phyloP scores from a whole-genome alignment of 2,888 invertebrate genomes.

The Lasius fuliginosus region DNA sequence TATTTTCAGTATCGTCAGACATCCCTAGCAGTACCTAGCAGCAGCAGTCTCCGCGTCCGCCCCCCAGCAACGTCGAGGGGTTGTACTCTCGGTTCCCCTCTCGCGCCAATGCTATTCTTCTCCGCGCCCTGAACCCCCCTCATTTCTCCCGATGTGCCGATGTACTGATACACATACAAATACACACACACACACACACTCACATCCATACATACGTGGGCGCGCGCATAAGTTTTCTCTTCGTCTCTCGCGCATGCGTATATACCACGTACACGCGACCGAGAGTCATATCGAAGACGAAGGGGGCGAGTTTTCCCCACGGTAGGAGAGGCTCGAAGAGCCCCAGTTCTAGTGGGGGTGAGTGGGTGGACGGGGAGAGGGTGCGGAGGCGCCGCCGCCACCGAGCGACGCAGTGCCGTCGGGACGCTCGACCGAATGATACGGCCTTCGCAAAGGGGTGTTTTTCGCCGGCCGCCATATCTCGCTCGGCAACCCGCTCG shows the following conservation, averaged over 20 bases:
- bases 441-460: constrained; percentile 64
- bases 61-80: constrained; percentile 72
- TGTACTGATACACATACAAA: not conserved
- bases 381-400: constrained; percentile 83
- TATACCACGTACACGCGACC: constrained; percentile 67
- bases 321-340: constrained; percentile 56
- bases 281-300: constrained; percentile 55
- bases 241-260: constrained; percentile 48
- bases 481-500: constrained; percentile 48
- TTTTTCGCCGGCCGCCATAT: constrained; percentile 55
- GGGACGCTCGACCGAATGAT: constrained; percentile 83
- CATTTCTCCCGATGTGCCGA: constrained; percentile 54
- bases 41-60: constrained; percentile 59
- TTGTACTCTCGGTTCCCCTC: constrained; percentile 58
- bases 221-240: not conserved
- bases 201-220: no score
- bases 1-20: constrained; percentile 74
- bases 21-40: constrained; percentile 50
- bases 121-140: constrained; percentile 50
- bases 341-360: constrained; percentile 51
- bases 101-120: constrained; percentile 48
- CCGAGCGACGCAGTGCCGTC: constrained; percentile 85
- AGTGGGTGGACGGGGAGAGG: constrained; percentile 73
- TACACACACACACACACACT: not conserved
- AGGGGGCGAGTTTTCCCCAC: constrained; percentile 59